These are phyloP conservation scores for Dendrolimus kikuchii DNA, from an alignment of 1,140 invertebrate species.

Conservation along the genomic window DNA sequence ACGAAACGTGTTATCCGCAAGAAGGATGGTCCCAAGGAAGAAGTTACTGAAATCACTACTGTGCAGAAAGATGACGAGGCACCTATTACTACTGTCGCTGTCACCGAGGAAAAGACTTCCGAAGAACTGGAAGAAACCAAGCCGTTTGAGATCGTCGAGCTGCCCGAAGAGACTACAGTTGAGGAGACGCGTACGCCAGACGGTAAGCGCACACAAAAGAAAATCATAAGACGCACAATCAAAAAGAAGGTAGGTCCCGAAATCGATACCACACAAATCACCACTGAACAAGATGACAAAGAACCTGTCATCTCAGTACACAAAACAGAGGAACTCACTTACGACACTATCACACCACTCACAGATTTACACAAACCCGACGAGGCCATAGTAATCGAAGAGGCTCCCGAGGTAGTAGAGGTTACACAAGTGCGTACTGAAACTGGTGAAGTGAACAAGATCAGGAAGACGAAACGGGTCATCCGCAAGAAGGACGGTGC, in stretches of 20 bases:
- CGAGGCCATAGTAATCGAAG: constrained; percentile 5
- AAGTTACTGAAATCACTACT: constrained; percentile 66
- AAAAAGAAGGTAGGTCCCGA: constrained; percentile 2
- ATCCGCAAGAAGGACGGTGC: constrained; percentile 5
- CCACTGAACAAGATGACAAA: constrained; percentile 30
- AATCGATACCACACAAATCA: constrained; percentile 28
- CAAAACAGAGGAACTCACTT: constrained; percentile 21
- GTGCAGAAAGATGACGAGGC: constrained; percentile 62
- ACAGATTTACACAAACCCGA: not conserved
- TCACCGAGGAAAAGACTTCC: constrained; percentile 6
- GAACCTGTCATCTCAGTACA: constrained; percentile 28
- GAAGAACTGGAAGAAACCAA: constrained; percentile 8
- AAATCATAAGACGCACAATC: constrained; percentile 35
- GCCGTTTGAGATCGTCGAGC: constrained; percentile 30
- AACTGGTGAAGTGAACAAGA: constrained; percentile 1
- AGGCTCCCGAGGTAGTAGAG: constrained; percentile 11
- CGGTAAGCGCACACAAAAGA: constrained; percentile 37
- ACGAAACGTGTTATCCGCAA: constrained; percentile 50
- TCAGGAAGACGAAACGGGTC: constrained; percentile 4
- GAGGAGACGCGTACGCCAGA: constrained; percentile 22
- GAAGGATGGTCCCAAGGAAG: constrained; percentile 49
- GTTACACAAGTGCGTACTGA: constrained; percentile 40
- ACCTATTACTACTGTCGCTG: constrained; percentile 34
- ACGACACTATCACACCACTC: constrained; percentile 10
- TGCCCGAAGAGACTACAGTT: constrained; percentile 36